phyloP scores from a whole-genome alignment of 2,113 vertebrate genomes.

The Callionymus lyra region DNA sequence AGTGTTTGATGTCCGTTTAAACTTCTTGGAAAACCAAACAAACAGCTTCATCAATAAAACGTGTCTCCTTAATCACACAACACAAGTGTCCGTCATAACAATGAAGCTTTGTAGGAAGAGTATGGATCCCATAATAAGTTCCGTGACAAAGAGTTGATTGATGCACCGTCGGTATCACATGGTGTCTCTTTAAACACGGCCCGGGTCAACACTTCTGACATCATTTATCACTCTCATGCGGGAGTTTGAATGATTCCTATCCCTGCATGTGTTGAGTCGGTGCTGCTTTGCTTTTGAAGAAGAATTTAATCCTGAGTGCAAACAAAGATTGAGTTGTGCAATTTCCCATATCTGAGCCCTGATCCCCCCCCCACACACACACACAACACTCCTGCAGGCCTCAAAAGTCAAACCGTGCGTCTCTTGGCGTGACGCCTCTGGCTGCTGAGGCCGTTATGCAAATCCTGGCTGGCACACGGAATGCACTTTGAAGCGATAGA shows the following conservation, averaged over 20 bases:
- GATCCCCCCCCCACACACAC: too few relatives aligned
- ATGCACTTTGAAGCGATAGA: constrained; percentile 19
- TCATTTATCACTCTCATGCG: background rate
- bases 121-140: too few relatives aligned
- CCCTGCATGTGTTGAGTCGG: too few relatives aligned
- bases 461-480: constrained; percentile 45
- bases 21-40: too few relatives aligned
- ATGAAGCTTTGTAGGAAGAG: constrained; percentile 4
- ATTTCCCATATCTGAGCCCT: constrained; percentile 8
- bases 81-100: constrained; percentile 3
- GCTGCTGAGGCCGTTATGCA: constrained; percentile 64
- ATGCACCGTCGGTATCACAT: too few relatives aligned
- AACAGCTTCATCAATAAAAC: too few relatives aligned
- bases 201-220: background rate
- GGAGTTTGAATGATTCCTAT: too few relatives aligned
- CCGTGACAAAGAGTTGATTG: too few relatives aligned
- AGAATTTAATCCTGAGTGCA: constrained; percentile 15
- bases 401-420: constrained; percentile 17
- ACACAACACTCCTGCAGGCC: constrained; percentile 8
- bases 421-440: constrained; percentile 28
- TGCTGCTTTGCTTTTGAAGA: background rate
- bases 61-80: constrained; percentile 12
- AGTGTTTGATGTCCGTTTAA: too few relatives aligned
- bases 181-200: too few relatives aligned
- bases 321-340: constrained; percentile 28